A percentile compares a stretch with the other conserved stretches of the same genome.
phyloP scores from a whole-genome alignment of 2,797 vertebrate genomes.

The Myotis myotis region DNA sequence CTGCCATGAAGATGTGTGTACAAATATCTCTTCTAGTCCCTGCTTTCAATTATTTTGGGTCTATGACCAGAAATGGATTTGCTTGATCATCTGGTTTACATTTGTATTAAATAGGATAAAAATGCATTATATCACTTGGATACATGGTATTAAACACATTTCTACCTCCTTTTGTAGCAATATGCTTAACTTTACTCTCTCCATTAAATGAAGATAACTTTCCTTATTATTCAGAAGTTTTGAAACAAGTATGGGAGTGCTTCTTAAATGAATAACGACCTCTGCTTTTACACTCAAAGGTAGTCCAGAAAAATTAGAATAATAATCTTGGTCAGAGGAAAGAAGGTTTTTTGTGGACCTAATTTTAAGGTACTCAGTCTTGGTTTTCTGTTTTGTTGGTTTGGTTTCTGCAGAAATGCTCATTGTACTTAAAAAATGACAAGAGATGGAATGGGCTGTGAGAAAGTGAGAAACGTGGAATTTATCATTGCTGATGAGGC shows the following conservation, averaged over 20 bases:
- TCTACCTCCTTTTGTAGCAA: not conserved
- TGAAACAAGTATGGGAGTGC: not conserved
- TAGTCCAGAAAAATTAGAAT: not conserved
- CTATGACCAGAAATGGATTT: not conserved
- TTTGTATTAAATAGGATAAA: constrained; percentile 23
- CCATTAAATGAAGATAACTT: not conserved
- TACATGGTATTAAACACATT: not conserved
- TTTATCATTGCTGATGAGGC: constrained; percentile 25
- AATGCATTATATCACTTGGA: not conserved
- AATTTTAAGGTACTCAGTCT: not conserved
- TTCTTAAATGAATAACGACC: not conserved
- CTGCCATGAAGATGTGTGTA: not conserved
- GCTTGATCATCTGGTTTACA: not conserved
- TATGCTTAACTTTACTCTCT: not conserved
- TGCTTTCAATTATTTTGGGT: not conserved
- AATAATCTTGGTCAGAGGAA: not conserved
- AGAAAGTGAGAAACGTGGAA: not conserved
- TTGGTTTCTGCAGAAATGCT: constrained; percentile 15
- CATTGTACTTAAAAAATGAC: not conserved
- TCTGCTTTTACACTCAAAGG: not conserved
- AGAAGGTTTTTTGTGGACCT: not conserved
- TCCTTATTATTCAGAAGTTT: not conserved
- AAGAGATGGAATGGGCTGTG: not conserved
- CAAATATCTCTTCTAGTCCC: not conserved
- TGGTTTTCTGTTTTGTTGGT: not conserved